These are phyloP conservation scores for Axinella damicornis DNA, from an alignment of 37 sponge, comb jelly and placozoan genomes.

Conservation along the genomic window DNA sequence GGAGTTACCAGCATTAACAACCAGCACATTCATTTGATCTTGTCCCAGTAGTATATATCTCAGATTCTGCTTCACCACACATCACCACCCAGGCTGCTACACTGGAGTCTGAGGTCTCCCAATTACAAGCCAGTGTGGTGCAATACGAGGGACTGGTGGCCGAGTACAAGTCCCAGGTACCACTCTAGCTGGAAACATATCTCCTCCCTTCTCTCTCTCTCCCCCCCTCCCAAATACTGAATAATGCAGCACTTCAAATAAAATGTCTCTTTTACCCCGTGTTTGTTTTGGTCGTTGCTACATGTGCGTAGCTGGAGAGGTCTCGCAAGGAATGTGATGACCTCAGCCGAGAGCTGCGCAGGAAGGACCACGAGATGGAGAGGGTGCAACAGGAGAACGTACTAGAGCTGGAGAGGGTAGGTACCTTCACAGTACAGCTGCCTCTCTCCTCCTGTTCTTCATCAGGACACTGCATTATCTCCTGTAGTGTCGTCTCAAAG, in stretches of 20 bases:
- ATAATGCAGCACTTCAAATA: no score
- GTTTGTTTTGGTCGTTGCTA: neutral
- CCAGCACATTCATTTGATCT: no score
- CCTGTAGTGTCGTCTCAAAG: conserved; percentile 50
- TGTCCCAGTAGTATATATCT: no score
- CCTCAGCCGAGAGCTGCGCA: conserved; percentile 32
- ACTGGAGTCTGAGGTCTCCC: conserved; percentile 51
- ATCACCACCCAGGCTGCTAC: conserved; percentile 9
- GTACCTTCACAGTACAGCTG: neutral
- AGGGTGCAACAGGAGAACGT: conserved; percentile 55
- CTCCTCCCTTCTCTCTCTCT: no score
- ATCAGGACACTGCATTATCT: neutral
- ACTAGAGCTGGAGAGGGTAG: conserved; percentile 74
- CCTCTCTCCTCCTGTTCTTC: no score
- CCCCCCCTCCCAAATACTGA: no score
- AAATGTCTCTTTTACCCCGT: no score
- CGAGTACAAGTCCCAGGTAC: conserved; percentile 74
- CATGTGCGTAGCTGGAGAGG: conserved; percentile 26
- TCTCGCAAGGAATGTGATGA: conserved; percentile 50
- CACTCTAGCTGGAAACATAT: no score
- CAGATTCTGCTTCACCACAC: no score
- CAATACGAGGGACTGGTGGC: conserved; percentile 58
- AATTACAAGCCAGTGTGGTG: conserved; percentile 41
- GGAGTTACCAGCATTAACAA: no score
- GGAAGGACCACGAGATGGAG: conserved; percentile 68